These are phyloP conservation scores for Myotis vivesi DNA, from an alignment of 2,797 vertebrate genomes.

Conservation along the genomic window DNA sequence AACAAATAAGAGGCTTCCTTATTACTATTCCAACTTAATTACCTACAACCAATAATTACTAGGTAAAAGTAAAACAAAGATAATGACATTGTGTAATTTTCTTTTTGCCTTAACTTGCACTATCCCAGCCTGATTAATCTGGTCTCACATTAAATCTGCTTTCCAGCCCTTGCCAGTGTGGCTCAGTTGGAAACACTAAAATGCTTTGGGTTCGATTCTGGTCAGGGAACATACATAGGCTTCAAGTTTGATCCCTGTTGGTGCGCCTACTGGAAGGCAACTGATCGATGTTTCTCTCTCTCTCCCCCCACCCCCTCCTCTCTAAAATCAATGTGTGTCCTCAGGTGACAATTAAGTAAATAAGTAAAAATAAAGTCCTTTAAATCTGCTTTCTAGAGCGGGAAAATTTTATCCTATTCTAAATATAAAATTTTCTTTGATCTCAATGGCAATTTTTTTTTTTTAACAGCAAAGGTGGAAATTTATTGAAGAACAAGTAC, in stretches of 20 bases:
- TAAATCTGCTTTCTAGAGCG: neutral
- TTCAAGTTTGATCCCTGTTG: neutral
- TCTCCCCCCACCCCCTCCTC: neutral
- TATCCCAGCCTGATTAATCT: neutral
- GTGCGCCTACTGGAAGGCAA: neutral
- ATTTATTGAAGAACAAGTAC: no score
- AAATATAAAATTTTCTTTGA: slow-evolving; percentile 8
- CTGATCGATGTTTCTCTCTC: neutral
- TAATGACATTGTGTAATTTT: neutral
- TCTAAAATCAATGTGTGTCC: neutral
- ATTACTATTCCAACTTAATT: neutral
- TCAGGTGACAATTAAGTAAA: neutral
- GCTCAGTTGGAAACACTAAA: neutral
- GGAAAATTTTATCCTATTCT: neutral
- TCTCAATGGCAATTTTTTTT: neutral
- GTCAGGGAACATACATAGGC: neutral
- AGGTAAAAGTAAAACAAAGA: neutral
- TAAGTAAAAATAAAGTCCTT: neutral
- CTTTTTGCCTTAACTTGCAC: neutral
- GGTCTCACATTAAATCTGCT: slow-evolving; percentile 5
- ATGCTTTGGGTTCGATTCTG: neutral
- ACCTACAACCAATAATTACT: neutral
- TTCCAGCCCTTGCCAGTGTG: neutral
- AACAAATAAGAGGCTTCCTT: slow-evolving; percentile 6
- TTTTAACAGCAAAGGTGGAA: no score